These are phyloP conservation scores for Allacma fusca DNA, from an alignment of 2,888 invertebrate genomes.

Conservation along the genomic window DNA sequence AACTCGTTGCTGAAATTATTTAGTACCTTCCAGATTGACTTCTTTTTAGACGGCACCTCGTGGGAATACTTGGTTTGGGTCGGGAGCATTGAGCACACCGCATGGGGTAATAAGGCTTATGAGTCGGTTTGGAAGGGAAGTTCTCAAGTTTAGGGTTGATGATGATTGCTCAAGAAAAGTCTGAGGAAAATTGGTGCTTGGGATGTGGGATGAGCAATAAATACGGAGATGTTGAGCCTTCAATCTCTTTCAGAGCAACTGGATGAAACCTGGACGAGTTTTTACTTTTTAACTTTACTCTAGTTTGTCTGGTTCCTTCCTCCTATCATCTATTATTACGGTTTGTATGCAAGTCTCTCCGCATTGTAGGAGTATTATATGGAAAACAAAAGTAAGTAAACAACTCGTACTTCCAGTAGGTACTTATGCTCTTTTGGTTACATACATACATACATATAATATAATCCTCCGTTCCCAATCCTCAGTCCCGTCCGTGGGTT, in stretches of 20 bases:
- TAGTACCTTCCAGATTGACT: too few species aligned
- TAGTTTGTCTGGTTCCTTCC: slow-evolving; percentile 29
- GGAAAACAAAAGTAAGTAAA: slow-evolving; percentile 45
- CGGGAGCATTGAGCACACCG: too few species aligned
- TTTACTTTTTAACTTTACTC: slow-evolving; percentile 44
- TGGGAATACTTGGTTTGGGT: too few species aligned
- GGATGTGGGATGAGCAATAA: background rate
- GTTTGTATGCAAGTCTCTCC: background rate
- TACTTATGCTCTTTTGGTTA: background rate
- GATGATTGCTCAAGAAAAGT: background rate
- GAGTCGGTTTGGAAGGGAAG: too few species aligned
- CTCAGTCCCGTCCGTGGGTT: background rate
- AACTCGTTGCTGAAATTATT: too few species aligned
- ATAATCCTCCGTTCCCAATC: too few species aligned
- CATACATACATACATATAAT: background rate
- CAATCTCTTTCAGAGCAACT: slow-evolving; percentile 41
- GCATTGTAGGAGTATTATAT: background rate
- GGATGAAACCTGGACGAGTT: slow-evolving; percentile 46
- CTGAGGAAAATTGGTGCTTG: background rate
- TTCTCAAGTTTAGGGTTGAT: background rate
- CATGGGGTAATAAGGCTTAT: too few species aligned
- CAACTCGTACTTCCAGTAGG: slow-evolving; percentile 19
- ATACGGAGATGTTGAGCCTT: slow-evolving; percentile 42
- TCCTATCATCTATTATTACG: slow-evolving; percentile 25
- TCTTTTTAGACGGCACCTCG: too few species aligned